phyloP scores from a whole-genome alignment of 2,888 invertebrate genomes.

The Gandaritis pyraliata region DNA sequence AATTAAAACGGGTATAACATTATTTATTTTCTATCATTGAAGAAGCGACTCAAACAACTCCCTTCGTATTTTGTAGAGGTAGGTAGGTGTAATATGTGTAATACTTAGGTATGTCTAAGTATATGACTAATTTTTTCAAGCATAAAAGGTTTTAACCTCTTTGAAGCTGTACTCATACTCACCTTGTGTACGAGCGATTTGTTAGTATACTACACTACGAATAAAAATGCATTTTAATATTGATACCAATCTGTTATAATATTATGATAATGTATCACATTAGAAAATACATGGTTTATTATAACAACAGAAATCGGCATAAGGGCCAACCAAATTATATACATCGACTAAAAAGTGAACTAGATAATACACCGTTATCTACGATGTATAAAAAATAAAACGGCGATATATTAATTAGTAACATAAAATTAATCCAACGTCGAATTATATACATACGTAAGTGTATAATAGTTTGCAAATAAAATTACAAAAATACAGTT shows the following conservation, averaged over 20 bases:
- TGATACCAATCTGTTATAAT: slow-evolving; percentile 68
- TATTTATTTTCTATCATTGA: background rate
- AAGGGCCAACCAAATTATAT: slow-evolving; percentile 61
- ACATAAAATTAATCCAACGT: slow-evolving; percentile 58
- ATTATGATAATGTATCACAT: slow-evolving; percentile 67
- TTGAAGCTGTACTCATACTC: background rate
- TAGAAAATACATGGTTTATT: slow-evolving; percentile 67
- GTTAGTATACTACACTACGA: background rate
- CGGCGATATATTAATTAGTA: slow-evolving; percentile 51
- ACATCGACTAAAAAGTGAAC: slow-evolving; percentile 62
- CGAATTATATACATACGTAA: slow-evolving; percentile 27
- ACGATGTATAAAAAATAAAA: slow-evolving; percentile 57
- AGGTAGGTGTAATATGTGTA: too few species aligned
- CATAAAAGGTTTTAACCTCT: background rate
- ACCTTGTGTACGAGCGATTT: background rate
- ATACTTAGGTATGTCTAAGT: too few species aligned
- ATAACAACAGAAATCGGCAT: slow-evolving; percentile 61
- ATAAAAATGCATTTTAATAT: slow-evolving; percentile 42
- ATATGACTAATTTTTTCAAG: too few species aligned
- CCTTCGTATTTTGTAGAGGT: too few species aligned
- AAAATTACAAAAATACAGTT: slow-evolving; percentile 38
- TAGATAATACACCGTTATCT: slow-evolving; percentile 57
- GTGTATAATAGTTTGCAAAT: slow-evolving; percentile 58
- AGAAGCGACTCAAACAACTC: too few species aligned
- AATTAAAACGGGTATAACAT: background rate